These are phyloP conservation scores for Hyperoodon ampullatus DNA, from an alignment of 2,113 vertebrate genomes.

Conservation along the genomic window DNA sequence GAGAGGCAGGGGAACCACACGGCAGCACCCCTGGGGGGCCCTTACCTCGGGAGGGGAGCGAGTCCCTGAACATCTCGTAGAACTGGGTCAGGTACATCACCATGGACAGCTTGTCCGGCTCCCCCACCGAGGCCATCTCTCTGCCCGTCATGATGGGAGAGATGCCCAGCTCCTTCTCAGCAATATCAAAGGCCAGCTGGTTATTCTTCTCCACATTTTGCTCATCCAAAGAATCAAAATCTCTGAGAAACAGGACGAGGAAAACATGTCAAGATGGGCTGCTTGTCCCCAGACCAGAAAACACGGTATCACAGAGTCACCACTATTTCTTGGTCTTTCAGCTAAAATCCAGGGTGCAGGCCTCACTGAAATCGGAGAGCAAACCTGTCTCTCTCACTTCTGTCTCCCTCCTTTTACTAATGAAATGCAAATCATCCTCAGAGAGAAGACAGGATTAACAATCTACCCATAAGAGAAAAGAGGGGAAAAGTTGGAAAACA, in stretches of 20 bases:
- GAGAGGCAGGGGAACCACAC: background rate
- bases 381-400: background rate
- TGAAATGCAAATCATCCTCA: background rate
- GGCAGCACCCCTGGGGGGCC: background rate
- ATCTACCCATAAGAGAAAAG: background rate
- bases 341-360: background rate
- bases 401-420: background rate
- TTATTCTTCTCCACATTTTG: slow-evolving; percentile 94
- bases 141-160: slow-evolving; percentile 99
- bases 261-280: background rate
- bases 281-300: background rate
- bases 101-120: slow-evolving; percentile 98
- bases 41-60: slow-evolving; percentile 93
- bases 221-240: slow-evolving; percentile 96
- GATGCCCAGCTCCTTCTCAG: slow-evolving; percentile 97
- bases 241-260: slow-evolving; percentile 85
- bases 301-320: background rate
- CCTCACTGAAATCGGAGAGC: background rate
- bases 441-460: background rate
- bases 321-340: background rate
- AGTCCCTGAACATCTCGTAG: slow-evolving; percentile 99
- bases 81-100: slow-evolving; percentile 99
- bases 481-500: background rate
- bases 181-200: slow-evolving; percentile 95
- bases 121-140: slow-evolving; percentile 96